These are phyloP conservation scores for Gambelia wislizenii DNA, from an alignment of 2,797 vertebrate species.

Conservation along the genomic window DNA sequence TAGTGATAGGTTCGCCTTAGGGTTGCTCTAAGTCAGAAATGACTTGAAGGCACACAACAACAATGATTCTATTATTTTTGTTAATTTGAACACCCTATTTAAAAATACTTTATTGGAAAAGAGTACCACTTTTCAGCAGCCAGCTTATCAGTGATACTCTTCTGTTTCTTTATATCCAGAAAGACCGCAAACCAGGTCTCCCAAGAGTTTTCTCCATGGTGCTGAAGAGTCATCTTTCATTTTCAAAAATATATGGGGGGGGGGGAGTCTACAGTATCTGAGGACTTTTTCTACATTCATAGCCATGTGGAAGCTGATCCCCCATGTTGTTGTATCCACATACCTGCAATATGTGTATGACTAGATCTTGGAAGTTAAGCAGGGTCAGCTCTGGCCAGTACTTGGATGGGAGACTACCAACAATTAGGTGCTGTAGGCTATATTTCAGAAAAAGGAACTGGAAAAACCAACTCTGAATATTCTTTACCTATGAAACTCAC, in stretches of 20 bases:
- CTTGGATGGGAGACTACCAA: no score
- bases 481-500: no score
- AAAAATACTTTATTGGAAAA: no score
- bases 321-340: not conserved
- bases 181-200: slow-evolving; percentile 8
- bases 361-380: not conserved
- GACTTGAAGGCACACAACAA: no score
- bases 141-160: slow-evolving; percentile 18
- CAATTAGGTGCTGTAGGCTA: no score
- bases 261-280: not conserved
- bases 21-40: no score
- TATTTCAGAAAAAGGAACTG: no score
- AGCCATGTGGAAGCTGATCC: not conserved
- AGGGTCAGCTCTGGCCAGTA: no score
- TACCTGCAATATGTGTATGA: not conserved
- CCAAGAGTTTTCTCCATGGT: not conserved
- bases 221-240: not conserved
- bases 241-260: not conserved
- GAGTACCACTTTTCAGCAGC: not conserved
- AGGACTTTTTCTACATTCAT: not conserved
- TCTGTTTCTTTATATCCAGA: not conserved
- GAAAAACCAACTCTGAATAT: no score
- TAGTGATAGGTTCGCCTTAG: no score
- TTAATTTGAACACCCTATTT: no score
- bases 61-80: no score